A percentile compares a stretch with the other conserved stretches of the same genome.
Evolutionary conservation across 2,888 invertebrate genomes (phyloP).

Genomic region (Caenorhabditis virilis): DNA sequence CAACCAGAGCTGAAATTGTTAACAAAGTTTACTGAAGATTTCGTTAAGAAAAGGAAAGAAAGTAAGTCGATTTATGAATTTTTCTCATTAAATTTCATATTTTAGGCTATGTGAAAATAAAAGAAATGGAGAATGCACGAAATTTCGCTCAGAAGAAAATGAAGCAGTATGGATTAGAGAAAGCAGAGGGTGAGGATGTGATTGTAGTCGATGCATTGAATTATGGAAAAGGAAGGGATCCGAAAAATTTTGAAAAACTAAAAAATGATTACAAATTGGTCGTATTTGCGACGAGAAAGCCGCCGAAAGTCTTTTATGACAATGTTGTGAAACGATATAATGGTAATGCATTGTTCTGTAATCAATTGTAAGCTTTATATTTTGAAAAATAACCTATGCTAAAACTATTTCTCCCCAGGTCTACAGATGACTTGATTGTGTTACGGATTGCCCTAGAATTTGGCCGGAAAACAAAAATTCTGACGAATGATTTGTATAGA

Average conservation of each 20-base stretch:
- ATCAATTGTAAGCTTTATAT: conserved; percentile 17
- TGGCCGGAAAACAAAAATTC: conserved; percentile 22
- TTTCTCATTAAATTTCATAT: no score
- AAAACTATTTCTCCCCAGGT: conserved; percentile 15
- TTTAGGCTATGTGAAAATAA: no score
- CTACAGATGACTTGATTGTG: conserved; percentile 42
- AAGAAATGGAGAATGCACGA: neutral
- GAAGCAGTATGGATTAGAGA: conserved; percentile 7
- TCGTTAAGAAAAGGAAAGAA: no score
- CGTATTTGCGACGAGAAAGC: conserved; percentile 14
- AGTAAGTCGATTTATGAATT: no score
- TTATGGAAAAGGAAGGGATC: conserved; percentile 15
- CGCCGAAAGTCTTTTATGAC: conserved; percentile 2
- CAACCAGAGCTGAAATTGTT: no score
- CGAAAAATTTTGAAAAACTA: conserved; percentile 6
- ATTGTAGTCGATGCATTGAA: conserved; percentile 33
- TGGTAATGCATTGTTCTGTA: conserved; percentile 20
- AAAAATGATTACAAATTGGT: conserved; percentile 4
- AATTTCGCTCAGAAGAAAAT: neutral
- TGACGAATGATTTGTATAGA: conserved; percentile 42
- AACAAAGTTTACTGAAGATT: no score
- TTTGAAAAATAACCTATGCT: neutral
- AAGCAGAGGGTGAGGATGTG: neutral
- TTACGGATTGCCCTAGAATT: conserved; percentile 35
- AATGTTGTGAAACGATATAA: conserved; percentile 11